Base-by-base conservation (phyloP, 2,888 invertebrate genomes). In the Aradus depressus region DNA sequence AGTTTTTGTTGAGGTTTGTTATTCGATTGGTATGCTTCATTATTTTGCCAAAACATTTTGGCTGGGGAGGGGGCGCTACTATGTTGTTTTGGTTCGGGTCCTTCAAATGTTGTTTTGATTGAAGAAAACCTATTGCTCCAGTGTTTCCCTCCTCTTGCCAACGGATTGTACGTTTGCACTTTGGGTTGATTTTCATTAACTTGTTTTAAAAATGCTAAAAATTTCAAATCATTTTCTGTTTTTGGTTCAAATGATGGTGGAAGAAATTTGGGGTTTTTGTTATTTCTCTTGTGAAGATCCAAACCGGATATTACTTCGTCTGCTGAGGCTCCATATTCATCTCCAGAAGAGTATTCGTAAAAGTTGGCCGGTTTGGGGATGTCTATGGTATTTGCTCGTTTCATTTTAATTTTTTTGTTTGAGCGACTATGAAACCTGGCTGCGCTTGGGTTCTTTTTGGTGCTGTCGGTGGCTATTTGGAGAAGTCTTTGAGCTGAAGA, bases 331-430 rank as follows among this genome's bases (percentile, higher is more conserved):
- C 73, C 72, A 16, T 73, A 72, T 52, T 70, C 70, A 54, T 67
- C 67, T 48, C 67, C 66, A 39, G 69, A 70, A 56, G 68, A 69
- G 50, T 60, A 61, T 35, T 63, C 62, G 43, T 64, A 63, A 65
- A 41, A 71, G 69, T 63, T 77, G 68, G 74, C 58, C 0, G 79
- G 77, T 62, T 84, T 84, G 1, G 88, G 87, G 64, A 89, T 87
- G 64, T 89, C 88, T 56, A 89, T 86, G 1, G 90, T 90, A 61
- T 90, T 90, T 3, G 89, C 88, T 14, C 89, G 76, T 67, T 88
- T 89, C 80, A 89, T 84, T 61, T 81, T 79, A 21, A 80, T 71
- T 63, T 84, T 85, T 60, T 81, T 82, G 55, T 72, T 75, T 44
- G 71, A 71, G 44, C 56, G 54, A 23, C 41, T 50, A 23, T 54